A percentile compares a stretch with the other conserved stretches of the same genome.
Evolutionary conservation across 1,140 invertebrate species (phyloP).

Genomic region (Drosophila murphyi): DNA sequence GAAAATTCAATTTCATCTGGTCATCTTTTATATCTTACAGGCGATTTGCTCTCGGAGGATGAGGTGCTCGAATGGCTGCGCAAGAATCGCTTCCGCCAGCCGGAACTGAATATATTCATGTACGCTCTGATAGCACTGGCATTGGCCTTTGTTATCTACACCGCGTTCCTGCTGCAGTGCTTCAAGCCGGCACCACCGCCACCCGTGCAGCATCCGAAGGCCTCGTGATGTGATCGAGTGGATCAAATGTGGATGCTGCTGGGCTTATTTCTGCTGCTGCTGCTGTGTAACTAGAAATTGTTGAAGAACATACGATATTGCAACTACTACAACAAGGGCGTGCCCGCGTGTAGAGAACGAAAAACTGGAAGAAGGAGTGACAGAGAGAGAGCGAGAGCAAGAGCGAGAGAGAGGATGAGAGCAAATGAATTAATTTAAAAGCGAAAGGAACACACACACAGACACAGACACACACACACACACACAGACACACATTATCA

Average conservation of each 20-base stretch:
- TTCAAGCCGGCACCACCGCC: constrained; percentile 89
- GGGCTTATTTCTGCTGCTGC: constrained; percentile 13
- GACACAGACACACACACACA: constrained; percentile 9
- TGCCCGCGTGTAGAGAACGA: constrained; percentile 41
- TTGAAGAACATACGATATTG: constrained; percentile 36
- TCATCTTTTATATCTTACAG: constrained; percentile 84
- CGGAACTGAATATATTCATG: constrained; percentile 97
- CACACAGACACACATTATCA: constrained; percentile 38
- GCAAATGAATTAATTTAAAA: constrained; percentile 45
- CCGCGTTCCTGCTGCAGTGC: constrained; percentile 95
- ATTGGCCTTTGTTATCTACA: constrained; percentile 94
- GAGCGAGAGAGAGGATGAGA: constrained; percentile 18
- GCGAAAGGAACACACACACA: constrained; percentile 34
- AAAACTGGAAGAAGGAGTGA: not conserved
- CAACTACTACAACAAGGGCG: constrained; percentile 39
- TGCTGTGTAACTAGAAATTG: constrained; percentile 29
- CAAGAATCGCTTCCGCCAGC: constrained; percentile 96
- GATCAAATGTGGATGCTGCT: constrained; percentile 10
- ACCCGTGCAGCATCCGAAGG: constrained; percentile 83
- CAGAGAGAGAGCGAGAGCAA: not conserved
- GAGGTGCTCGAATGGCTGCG: constrained; percentile 97
- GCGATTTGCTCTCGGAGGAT: constrained; percentile 92
- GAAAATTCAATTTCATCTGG: not conserved
- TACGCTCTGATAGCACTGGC: constrained; percentile 94
- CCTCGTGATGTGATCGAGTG: constrained; percentile 63